These are phyloP conservation scores for Leucoptera coffeella DNA, from an alignment of 2,888 invertebrate species.

Conservation along the genomic window DNA sequence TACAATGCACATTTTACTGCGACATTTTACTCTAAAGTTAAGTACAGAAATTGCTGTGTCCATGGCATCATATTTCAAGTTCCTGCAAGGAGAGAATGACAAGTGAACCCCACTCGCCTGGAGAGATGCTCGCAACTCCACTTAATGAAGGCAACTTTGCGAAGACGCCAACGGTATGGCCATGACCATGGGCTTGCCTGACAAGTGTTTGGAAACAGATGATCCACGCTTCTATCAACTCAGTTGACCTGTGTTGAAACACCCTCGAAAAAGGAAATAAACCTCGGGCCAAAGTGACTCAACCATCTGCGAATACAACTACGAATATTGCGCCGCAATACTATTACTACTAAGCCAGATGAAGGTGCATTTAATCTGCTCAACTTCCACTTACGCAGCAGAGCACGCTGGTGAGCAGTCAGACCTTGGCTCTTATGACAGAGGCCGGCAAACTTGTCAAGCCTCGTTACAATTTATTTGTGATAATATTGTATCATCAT, in stretches of 20 bases:
- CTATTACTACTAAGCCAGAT: constrained; percentile 53
- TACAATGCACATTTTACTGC: constrained; percentile 67
- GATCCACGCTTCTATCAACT: constrained; percentile 54
- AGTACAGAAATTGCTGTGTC: constrained; percentile 69
- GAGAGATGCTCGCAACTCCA: constrained; percentile 60
- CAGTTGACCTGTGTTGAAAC: constrained; percentile 45
- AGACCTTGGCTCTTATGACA: constrained; percentile 56
- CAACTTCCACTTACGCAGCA: constrained; percentile 53
- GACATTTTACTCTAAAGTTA: constrained; percentile 54
- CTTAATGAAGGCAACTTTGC: constrained; percentile 52
- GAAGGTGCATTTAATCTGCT: constrained; percentile 56
- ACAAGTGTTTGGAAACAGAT: constrained; percentile 44
- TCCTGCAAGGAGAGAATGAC: constrained; percentile 76
- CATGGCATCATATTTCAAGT: constrained; percentile 83
- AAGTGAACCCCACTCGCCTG: constrained; percentile 71
- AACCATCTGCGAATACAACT: constrained; percentile 29
- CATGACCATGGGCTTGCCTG: constrained; percentile 32
- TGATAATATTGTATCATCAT: constrained; percentile 42
- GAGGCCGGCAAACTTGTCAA: constrained; percentile 50
- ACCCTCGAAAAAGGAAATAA: constrained; percentile 25
- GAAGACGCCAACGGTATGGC: constrained; percentile 35
- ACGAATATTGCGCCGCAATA: constrained; percentile 41
- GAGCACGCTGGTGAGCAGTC: constrained; percentile 56
- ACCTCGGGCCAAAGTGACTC: constrained; percentile 34
- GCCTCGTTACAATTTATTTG: constrained; percentile 54